Evolutionary conservation across 2,113 vertebrate genomes (phyloP).

Genomic region (Acanthisitta chloris): DNA sequence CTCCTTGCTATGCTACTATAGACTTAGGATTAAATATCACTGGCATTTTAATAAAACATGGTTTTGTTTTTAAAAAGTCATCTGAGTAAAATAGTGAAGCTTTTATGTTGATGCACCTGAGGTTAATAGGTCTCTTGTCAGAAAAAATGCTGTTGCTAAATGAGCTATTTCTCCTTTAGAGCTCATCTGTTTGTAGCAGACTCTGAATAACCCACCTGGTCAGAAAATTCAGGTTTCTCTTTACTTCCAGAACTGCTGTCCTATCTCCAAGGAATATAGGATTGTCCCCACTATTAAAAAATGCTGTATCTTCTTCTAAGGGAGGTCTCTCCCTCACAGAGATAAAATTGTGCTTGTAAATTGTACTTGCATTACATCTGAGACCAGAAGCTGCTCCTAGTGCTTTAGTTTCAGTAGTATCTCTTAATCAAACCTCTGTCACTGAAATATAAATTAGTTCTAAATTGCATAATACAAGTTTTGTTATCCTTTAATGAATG

Average conservation of each 20-base stretch:
- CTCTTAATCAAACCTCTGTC: neutral
- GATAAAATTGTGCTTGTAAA: neutral
- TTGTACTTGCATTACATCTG: neutral
- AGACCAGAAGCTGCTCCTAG: neutral
- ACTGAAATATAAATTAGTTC: neutral
- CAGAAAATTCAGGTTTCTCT: neutral
- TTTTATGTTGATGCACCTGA: neutral
- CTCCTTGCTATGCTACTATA: neutral
- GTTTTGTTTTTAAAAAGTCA: neutral
- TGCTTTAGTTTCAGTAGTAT: neutral
- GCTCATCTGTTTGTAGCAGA: neutral
- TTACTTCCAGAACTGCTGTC: neutral
- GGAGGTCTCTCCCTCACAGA: neutral
- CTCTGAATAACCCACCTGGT: fast-evolving
- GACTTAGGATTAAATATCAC: fast-evolving
- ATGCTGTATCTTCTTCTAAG: neutral
- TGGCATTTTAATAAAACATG: neutral
- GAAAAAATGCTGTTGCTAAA: neutral
- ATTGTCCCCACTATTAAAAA: neutral
- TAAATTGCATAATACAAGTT: neutral
- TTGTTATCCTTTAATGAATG: neutral
- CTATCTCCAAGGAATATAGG: neutral
- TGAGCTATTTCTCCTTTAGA: neutral
- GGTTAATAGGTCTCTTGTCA: too few relatives aligned
- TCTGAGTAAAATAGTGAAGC: neutral